Evolutionary conservation across 2,797 vertebrate genomes (phyloP), one percentile per base, ranked within the genome.

Genomic region (Cebuella pygmaea): DNA sequence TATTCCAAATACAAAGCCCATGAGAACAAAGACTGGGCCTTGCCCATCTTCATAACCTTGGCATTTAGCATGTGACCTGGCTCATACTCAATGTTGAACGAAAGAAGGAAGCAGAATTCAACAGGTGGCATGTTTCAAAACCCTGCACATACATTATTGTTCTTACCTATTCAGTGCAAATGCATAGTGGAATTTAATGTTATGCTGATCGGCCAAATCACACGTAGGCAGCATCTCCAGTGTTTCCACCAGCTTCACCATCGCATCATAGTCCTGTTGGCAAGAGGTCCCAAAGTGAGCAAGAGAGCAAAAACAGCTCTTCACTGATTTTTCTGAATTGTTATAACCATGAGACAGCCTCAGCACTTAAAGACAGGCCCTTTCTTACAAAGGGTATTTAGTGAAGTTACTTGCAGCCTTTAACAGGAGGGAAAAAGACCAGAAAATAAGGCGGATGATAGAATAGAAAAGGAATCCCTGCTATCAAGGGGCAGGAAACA

Each of bases 171-270:
- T 99, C 94, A 99, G 98, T 1, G 99, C 99, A 98, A 99, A 99
- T 75, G 99, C 99, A 52, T 99, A 99, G 98, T 99, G 99, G 98
- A 99, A 99, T 98, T 99, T 99, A 98, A 99, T 99, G 99, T 99
- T 99, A 93, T 99, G 99, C 96, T 99, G 99, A 78, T 99, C 99
- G 19, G 99, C 99, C 98, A 99, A 98, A 97, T 99, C 99, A 98
- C 99, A 99, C 0, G 99, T 99, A 27, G 99, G 99, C 97, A 99
- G 98, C 99, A 99, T 99, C 98, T 99, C 99, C 93, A 99, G 98
- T 14, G 99, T 99, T 98, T 99, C 99, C n/a, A 99, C 99, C 96
- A 99, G 98, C 97, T 99, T 99, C 97, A 99, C 99, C 99, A 99
- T 99, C 50, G 99, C 99, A 95, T 99, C 99, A 50, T 99, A 99